These are phyloP conservation scores for Drosophila orena DNA, from an alignment of 1,140 invertebrate genomes.

Conservation along the genomic window DNA sequence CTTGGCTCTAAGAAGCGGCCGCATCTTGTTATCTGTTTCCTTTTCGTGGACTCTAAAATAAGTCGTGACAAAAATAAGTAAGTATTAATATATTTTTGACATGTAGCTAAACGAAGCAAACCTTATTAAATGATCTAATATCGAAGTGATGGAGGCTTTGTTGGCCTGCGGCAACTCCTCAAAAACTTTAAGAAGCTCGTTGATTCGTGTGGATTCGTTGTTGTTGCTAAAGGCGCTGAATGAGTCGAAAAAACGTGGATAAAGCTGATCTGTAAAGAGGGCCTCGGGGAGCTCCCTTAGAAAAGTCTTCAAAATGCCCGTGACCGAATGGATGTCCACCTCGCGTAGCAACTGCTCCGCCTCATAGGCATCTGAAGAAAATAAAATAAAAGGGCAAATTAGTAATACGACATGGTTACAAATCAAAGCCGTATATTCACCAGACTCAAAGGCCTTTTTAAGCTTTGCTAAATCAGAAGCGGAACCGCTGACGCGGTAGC, in stretches of 20 bases:
- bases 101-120: not conserved
- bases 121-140: conserved; percentile 95
- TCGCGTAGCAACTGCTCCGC: conserved; percentile 95
- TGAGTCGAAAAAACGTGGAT: conserved; percentile 87
- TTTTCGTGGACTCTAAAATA: conserved; percentile 91
- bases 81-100: no score
- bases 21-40: conserved; percentile 97
- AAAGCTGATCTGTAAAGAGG: conserved; percentile 95
- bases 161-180: conserved; percentile 93
- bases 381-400: not conserved
- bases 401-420: not conserved
- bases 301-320: conserved; percentile 97
- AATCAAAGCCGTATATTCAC: conserved; percentile 85
- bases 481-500: conserved; percentile 98
- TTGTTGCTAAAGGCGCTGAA: conserved; percentile 85
- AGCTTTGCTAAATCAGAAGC: conserved; percentile 96
- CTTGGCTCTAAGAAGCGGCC: conserved; percentile 90
- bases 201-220: conserved; percentile 85
- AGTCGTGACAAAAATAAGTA: not conserved
- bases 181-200: conserved; percentile 88
- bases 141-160: conserved; percentile 93
- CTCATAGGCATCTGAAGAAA: conserved; percentile 91
- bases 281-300: conserved; percentile 97
- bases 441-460: conserved; percentile 97
- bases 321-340: conserved; percentile 98